These are phyloP conservation scores for Lepidurus arcticus DNA, from an alignment of 1,140 invertebrate species.

Conservation along the genomic window DNA sequence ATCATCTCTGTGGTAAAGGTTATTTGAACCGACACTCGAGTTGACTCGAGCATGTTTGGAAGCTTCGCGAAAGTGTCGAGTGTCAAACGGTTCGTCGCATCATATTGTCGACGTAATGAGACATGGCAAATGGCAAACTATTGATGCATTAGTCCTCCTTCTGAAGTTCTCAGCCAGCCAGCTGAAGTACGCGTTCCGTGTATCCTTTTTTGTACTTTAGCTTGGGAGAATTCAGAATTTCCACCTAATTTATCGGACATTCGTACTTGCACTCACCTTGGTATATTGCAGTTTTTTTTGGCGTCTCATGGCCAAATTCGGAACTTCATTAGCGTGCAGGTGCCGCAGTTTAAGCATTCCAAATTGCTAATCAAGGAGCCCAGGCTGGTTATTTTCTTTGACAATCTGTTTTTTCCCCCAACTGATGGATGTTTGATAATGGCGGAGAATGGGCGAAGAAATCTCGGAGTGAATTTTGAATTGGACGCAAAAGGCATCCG, in stretches of 20 bases:
- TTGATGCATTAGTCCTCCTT: neutral
- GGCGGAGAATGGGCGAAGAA: neutral
- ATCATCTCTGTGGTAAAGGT: neutral
- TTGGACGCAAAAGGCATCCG: neutral
- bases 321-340: neutral
- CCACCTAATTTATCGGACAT: constrained; percentile 10
- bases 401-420: neutral
- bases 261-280: neutral
- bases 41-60: neutral
- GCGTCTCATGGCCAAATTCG: neutral
- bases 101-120: constrained; percentile 13
- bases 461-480: neutral
- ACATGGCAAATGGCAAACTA: constrained; percentile 12
- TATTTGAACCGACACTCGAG: neutral
- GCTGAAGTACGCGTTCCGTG: neutral
- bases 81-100: constrained; percentile 3
- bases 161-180: neutral
- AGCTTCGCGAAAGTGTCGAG: neutral
- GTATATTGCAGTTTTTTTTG: neutral
- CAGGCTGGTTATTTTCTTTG: neutral
- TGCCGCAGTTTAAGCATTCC: constrained; percentile 5
- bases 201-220: neutral
- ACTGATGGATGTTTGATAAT: constrained; percentile 13
- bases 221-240: neutral
- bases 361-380: neutral